phyloP scores from a whole-genome alignment of 2,888 invertebrate genomes.

The Trissolcus brochymenae region DNA sequence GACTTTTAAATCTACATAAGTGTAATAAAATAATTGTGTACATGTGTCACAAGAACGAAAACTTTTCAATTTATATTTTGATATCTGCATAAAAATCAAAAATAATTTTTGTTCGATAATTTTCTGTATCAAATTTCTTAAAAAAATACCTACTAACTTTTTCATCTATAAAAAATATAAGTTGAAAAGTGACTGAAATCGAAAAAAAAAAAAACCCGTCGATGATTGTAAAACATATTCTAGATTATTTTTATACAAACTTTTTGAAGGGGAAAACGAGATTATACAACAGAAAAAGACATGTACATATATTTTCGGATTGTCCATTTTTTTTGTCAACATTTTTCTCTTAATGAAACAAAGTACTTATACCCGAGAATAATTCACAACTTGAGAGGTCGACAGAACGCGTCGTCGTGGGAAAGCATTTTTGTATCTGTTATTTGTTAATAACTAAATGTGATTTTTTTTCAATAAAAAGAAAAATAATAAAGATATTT shows the following conservation, averaged over 20 bases:
- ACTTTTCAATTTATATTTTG: background rate
- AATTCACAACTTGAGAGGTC: conserved; percentile 15
- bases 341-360: background rate
- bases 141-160: background rate
- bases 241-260: conserved; percentile 72
- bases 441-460: conserved; percentile 67
- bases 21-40: too few species aligned
- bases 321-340: conserved; percentile 34
- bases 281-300: conserved; percentile 20
- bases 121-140: too few species aligned
- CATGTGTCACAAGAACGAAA: too few species aligned
- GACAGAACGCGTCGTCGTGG: conserved; percentile 36
- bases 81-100: background rate
- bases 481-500: conserved; percentile 6
- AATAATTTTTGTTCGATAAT: too few species aligned
- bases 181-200: conserved; percentile 13
- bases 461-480: conserved; percentile 69
- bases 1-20: too few species aligned
- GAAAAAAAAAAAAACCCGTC: conserved; percentile 17
- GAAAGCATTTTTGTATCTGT: conserved; percentile 58
- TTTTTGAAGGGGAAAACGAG: conserved; percentile 60
- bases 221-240: conserved; percentile 64
- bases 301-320: conserved; percentile 61
- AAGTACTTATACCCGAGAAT: background rate
- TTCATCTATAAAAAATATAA: background rate